Percentiles rank a stretch among this genome's conserved stretches.
phyloP scores from a whole-genome alignment of 2,113 vertebrate genomes.

The Crypturellus undulatus region DNA sequence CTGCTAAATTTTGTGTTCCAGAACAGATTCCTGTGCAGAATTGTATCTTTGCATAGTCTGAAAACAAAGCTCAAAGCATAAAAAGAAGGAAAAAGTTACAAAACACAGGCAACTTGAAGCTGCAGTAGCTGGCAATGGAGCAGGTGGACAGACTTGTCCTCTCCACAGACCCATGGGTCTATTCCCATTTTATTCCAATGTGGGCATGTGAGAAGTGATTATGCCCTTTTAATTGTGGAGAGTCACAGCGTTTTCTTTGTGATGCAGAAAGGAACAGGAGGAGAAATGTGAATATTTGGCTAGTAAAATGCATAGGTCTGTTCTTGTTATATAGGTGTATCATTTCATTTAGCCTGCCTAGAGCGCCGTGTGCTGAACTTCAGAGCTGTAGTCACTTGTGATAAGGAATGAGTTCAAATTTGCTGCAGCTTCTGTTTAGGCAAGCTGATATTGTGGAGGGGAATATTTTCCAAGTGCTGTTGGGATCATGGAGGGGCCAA shows the following conservation, averaged over 20 bases:
- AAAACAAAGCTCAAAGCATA: neutral
- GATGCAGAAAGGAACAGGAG: neutral
- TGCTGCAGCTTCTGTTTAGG: neutral
- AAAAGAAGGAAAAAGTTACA: neutral
- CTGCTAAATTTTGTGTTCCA: neutral
- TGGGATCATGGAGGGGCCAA: accelerated
- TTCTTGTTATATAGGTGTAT: neutral
- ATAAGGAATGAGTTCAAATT: neutral
- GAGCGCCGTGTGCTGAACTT: accelerated
- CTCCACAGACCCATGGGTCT: neutral
- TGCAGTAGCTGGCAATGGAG: neutral
- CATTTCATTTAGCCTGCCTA: neutral
- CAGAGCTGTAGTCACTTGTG: neutral
- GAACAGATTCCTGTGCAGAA: neutral
- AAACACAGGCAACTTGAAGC: neutral
- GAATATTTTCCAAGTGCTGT: accelerated
- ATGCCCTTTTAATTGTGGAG: neutral
- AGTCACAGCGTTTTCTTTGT: neutral
- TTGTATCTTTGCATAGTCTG: neutral
- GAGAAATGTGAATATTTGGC: neutral
- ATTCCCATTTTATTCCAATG: neutral
- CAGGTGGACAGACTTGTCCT: neutral
- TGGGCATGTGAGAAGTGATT: neutral
- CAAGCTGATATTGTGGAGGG: neutral
- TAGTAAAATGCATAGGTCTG: neutral